phyloP scores from a whole-genome alignment of 2,888 invertebrate genomes.

The Emmelina monodactyla region DNA sequence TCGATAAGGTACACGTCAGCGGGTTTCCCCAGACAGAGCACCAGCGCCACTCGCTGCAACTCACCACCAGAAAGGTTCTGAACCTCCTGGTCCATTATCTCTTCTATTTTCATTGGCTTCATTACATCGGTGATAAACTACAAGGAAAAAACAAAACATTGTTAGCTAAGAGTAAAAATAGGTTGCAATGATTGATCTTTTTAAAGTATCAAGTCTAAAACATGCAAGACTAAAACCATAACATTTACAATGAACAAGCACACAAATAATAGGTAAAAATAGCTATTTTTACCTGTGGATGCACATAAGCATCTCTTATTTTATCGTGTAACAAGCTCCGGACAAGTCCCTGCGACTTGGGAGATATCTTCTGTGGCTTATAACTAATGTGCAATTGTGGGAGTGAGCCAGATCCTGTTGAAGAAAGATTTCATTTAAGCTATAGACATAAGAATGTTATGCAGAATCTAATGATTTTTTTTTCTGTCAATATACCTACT shows the following conservation, averaged over 20 bases:
- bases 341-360: constrained; percentile 94
- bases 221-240: constrained; percentile 3
- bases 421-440: too few relatives aligned
- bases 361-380: constrained; percentile 99
- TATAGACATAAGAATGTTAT: too few relatives aligned
- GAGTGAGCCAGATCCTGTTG: constrained; percentile 68
- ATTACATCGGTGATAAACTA: constrained; percentile 98
- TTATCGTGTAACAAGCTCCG: constrained; percentile 93
- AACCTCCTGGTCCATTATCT: constrained; percentile 97
- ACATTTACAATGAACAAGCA: too few relatives aligned
- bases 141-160: constrained; percentile 14
- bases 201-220: too few relatives aligned
- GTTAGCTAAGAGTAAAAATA: too few relatives aligned
- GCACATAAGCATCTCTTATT: constrained; percentile 96
- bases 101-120: constrained; percentile 97
- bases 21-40: constrained; percentile 96
- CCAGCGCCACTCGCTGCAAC: constrained; percentile 95
- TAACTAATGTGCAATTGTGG: constrained; percentile 97
- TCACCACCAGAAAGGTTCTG: constrained; percentile 99
- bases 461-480: too few relatives aligned
- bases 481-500: too few relatives aligned
- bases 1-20: constrained; percentile 99
- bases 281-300: constrained; percentile 81
- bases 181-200: too few relatives aligned
- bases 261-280: neutral